These are phyloP conservation scores for Allygus modestus DNA, from an alignment of 2,888 invertebrate species.

Conservation along the genomic window DNA sequence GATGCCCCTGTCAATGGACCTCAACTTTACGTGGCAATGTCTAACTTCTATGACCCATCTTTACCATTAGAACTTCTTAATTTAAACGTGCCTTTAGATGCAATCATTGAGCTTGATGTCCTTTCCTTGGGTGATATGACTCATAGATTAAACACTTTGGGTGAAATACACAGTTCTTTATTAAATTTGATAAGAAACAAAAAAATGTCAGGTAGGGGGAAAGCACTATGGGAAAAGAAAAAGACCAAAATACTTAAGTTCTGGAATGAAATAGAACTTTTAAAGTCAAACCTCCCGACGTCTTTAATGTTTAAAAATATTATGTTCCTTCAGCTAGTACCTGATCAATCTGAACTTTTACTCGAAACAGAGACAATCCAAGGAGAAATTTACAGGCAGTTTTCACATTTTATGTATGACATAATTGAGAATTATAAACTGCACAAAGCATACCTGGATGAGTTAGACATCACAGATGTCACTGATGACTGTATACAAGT, in stretches of 20 bases:
- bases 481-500: constrained; percentile 11
- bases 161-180: not conserved
- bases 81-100: constrained; percentile 71
- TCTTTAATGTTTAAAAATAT: constrained; percentile 33
- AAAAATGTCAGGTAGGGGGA: not conserved
- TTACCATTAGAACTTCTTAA: constrained; percentile 71
- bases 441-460: constrained; percentile 76
- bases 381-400: constrained; percentile 75
- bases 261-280: constrained; percentile 70
- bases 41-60: constrained; percentile 75
- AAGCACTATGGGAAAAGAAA: not conserved
- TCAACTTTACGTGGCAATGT: constrained; percentile 77
- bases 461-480: constrained; percentile 74
- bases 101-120: constrained; percentile 71
- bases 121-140: too few species aligned
- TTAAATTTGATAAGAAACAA: not conserved
- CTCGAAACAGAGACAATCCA: not conserved
- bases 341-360: not conserved
- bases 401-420: constrained; percentile 77
- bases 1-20: constrained; percentile 78
- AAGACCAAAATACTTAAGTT: constrained; percentile 8
- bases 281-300: not conserved
- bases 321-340: constrained; percentile 20
- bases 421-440: constrained; percentile 77
- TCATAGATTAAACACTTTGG: too few species aligned